A percentile compares a stretch with the other conserved stretches of the same genome.
Evolutionary conservation across 2,797 vertebrate species (phyloP).

Genomic region (Podarcis lilfordi): DNA sequence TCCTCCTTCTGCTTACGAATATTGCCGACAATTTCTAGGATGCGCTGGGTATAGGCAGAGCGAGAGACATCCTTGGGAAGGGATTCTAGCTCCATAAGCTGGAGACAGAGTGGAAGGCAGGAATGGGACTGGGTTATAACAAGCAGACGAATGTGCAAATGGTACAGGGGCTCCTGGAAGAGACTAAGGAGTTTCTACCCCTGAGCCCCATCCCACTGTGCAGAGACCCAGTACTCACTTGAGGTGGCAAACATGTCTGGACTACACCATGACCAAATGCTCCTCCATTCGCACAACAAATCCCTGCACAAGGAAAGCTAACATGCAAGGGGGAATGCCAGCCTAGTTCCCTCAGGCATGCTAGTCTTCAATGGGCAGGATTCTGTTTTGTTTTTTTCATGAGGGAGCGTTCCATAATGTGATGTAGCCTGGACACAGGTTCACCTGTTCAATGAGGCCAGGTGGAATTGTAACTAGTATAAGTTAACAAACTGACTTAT

Average conservation of each 20-base stretch:
- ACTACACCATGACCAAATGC: neutral
- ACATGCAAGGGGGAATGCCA: neutral
- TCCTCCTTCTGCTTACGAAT: slow-evolving; percentile 95
- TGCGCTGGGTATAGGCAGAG: slow-evolving; percentile 90
- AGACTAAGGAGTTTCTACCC: neutral
- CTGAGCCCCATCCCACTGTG: neutral
- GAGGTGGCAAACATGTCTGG: neutral
- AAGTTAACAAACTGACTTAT: neutral
- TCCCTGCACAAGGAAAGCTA: neutral
- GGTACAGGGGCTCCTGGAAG: neutral
- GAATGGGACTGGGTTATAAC: neutral
- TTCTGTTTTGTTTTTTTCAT: neutral
- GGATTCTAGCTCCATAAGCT: slow-evolving; percentile 87
- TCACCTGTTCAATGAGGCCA: neutral
- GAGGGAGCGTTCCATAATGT: neutral
- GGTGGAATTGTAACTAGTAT: neutral
- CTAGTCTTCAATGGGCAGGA: neutral
- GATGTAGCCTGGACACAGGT: neutral
- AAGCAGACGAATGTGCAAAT: neutral
- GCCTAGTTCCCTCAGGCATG: too few species aligned
- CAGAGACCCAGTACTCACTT: neutral
- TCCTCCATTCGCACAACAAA: neutral
- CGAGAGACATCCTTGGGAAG: slow-evolving; percentile 88
- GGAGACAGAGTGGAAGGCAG: neutral
- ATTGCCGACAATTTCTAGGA: slow-evolving; percentile 92